phyloP scores from a whole-genome alignment of 2,888 invertebrate genomes.

The Eupithecia insigniata region DNA sequence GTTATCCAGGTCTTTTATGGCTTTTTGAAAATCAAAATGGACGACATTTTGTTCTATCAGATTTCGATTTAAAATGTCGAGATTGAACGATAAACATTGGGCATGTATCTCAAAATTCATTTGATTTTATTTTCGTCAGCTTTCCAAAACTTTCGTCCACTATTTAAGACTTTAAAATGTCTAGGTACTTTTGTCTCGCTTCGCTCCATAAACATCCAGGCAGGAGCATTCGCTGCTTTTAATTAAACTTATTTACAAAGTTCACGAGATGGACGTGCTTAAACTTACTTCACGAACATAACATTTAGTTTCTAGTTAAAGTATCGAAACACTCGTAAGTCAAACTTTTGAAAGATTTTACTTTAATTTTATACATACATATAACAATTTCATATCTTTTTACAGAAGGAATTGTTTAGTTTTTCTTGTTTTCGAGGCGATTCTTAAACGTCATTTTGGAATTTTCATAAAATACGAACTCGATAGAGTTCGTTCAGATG shows the following conservation, averaged over 20 bases:
- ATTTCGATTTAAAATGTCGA: not conserved
- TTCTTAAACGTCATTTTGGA: not conserved
- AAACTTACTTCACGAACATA: slow-evolving; percentile 10
- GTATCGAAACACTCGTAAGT: slow-evolving; percentile 5
- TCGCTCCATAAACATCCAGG: not conserved
- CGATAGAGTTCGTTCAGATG: not conserved
- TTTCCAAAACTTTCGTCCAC: not conserved
- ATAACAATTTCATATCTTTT: not conserved
- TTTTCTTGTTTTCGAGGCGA: not conserved
- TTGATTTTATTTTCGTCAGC: not conserved
- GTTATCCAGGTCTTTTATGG: not conserved
- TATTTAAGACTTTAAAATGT: not conserved
- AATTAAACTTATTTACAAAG: slow-evolving; percentile 13
- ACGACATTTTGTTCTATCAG: not conserved
- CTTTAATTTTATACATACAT: not conserved
- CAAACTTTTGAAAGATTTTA: not conserved
- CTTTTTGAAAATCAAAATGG: not conserved
- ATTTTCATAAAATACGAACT: not conserved
- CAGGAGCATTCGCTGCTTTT: slow-evolving; percentile 1
- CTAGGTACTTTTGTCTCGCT: not conserved
- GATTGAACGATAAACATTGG: not conserved
- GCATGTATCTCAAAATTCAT: not conserved
- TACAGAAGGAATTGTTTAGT: not conserved
- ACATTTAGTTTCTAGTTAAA: slow-evolving; percentile 1
- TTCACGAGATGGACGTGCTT: slow-evolving; percentile 10